Evolutionary conservation across 1,140 invertebrate species (phyloP), one percentile per base, ranked within the genome.

Genomic region (Procambarus clarkii): DNA sequence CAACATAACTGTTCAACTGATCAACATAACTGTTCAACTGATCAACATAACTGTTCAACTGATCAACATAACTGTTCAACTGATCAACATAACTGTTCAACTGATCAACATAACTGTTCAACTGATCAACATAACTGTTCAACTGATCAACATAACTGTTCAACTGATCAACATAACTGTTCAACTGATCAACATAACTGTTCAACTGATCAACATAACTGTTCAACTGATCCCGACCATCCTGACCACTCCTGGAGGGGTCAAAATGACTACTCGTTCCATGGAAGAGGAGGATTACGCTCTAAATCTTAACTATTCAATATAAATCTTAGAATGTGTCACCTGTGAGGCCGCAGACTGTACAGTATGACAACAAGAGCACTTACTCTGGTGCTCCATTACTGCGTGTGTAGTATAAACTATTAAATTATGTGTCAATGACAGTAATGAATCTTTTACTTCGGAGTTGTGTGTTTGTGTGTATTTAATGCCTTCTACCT

Each of bases 251-350:
- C 69, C n/a, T 74, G 7, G n/a, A 24, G 69, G 69, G n/a, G 58
- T 5, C 44, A 21, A 83, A 83, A 83, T 83, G 24, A 69, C 81
- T 79, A 45, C 45, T 45, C 18, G 24, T 15, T 58, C 58, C 46
- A 24, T 15, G 69, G 60, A 15, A 83, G 81, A 9, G 34, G 34
- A 58, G 81, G 69, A 83, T 83, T 69, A 83, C 60, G 45, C 69
- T 83, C 69, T 69, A 69, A 18, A 83, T 83, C 69, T 34, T 34
- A 18, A 58, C 58, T 69, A 44, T 50, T 15, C 58, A 15, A 83
- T n/a, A n/a, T 83, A 83, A 83, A 83, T 83, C 81, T 11, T 18
- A 3, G 58, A 44, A 83, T 83, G 69, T 83, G 81, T 83, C 81
- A 83, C 81, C 81, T 69, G 58, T 69, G 81, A 58, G 81, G 50